These are phyloP conservation scores for Hirudo medicinalis DNA, from an alignment of 1,140 invertebrate genomes.

Conservation along the genomic window DNA sequence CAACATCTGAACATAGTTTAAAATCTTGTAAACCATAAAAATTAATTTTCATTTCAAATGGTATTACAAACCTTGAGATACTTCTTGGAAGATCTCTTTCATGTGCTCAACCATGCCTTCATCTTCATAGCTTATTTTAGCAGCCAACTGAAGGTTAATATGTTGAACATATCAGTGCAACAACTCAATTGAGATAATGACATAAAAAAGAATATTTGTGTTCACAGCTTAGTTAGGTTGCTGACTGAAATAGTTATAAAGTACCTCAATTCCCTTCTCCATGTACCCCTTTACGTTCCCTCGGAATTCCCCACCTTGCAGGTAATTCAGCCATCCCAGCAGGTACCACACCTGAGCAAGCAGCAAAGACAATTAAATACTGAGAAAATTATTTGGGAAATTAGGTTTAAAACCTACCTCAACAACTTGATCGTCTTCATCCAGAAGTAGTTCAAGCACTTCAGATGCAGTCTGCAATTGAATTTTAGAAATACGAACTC, in stretches of 20 bases:
- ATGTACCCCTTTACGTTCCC: neutral
- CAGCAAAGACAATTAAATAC: neutral
- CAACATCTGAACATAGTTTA: neutral
- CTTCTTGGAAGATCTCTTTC: neutral
- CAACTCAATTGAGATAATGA: too few species aligned
- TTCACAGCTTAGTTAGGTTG: neutral
- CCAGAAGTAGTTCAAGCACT: neutral
- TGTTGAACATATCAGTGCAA: too few species aligned
- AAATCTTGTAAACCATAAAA: neutral
- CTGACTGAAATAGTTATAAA: neutral
- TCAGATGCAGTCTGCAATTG: neutral
- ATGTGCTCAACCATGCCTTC: slow-evolving; percentile 6
- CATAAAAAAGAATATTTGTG: too few species aligned
- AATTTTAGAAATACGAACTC: neutral
- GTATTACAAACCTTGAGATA: neutral
- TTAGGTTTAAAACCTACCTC: neutral
- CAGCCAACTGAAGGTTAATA: neutral
- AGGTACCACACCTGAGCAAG: slow-evolving; percentile 1
- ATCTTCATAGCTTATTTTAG: slow-evolving; percentile 5
- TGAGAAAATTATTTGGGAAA: neutral
- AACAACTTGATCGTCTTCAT: slow-evolving; percentile 6
- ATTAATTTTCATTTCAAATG: neutral
- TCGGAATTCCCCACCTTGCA: neutral
- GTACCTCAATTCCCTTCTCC: slow-evolving; percentile 3
- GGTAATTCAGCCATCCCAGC: neutral